phyloP scores from a whole-genome alignment of 2,888 invertebrate species.

The Ophonus ardosiacus region DNA sequence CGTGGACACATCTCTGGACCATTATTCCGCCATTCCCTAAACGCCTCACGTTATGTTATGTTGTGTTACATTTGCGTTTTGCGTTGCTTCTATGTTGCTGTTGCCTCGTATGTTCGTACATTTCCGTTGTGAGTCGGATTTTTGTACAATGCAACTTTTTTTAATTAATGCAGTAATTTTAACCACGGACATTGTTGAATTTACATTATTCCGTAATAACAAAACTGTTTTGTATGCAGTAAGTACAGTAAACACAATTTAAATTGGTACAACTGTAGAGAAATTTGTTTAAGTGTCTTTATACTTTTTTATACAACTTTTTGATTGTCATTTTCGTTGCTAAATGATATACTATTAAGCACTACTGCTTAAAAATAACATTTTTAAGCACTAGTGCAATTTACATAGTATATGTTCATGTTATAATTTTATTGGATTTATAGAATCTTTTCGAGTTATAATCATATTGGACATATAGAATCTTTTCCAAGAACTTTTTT shows the following conservation, averaged over 20 bases:
- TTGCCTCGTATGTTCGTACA: neutral
- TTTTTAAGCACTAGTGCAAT: too few relatives aligned
- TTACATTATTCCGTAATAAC: neutral
- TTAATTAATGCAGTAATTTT: slow-evolving; percentile 49
- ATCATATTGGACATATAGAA: too few relatives aligned
- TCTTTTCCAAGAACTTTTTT: too few relatives aligned
- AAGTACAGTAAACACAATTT: neutral
- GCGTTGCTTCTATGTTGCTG: neutral
- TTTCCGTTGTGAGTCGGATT: neutral
- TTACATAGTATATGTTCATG: too few relatives aligned
- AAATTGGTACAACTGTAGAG: neutral
- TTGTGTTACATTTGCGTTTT: neutral
- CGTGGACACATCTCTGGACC: slow-evolving; percentile 18
- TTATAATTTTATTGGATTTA: too few relatives aligned
- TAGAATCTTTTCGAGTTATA: too few relatives aligned
- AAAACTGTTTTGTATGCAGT: neutral
- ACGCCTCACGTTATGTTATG: slow-evolving; percentile 16
- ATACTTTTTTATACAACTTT: neutral
- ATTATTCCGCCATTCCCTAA: slow-evolving; percentile 34
- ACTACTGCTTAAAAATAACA: too few relatives aligned
- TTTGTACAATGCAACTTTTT: slow-evolving; percentile 38
- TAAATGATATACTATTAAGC: too few relatives aligned
- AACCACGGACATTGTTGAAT: slow-evolving; percentile 19
- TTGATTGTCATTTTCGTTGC: too few relatives aligned
- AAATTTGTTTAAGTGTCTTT: neutral